Percentiles rank a stretch among this genome's conserved stretches.
phyloP scores from a whole-genome alignment of 2,888 invertebrate genomes.

The Timandra comae region DNA sequence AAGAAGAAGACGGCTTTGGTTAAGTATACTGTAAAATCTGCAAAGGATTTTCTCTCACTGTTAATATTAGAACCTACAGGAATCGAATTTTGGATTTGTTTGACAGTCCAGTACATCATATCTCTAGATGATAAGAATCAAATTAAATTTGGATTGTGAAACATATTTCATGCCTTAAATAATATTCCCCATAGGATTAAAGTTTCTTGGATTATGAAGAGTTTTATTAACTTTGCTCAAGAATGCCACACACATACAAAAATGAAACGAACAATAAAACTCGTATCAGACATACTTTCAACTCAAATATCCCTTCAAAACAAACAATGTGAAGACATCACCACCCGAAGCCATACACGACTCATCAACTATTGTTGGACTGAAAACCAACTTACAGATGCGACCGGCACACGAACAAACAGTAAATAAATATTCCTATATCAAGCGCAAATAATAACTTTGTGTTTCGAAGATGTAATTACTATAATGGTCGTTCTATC shows the following conservation, averaged over 20 bases:
- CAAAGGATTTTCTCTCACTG: too few species aligned
- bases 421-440: conserved; percentile 18
- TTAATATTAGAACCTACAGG: too few species aligned
- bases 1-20: too few species aligned
- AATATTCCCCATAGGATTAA: too few species aligned
- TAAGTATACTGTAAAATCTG: too few species aligned
- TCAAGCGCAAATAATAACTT: conserved; percentile 33
- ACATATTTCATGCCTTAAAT: too few species aligned
- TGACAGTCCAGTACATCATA: too few species aligned
- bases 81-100: too few species aligned
- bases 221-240: too few species aligned
- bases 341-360: conserved; percentile 70
- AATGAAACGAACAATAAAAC: conserved; percentile 6
- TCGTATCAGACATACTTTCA: conserved; percentile 10
- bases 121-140: too few species aligned
- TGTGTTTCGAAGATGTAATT: conserved; percentile 53
- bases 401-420: conserved; percentile 23
- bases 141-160: too few species aligned
- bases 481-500: conserved; percentile 61
- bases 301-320: conserved; percentile 27
- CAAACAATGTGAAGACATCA: conserved; percentile 55
- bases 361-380: conserved; percentile 63
- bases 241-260: conserved; percentile 13
- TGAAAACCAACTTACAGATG: conserved; percentile 33
- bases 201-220: too few species aligned